Conservation (phyloP, 2,797 vertebrate genomes). For the Sebastiscus albofasciatus region DNA sequence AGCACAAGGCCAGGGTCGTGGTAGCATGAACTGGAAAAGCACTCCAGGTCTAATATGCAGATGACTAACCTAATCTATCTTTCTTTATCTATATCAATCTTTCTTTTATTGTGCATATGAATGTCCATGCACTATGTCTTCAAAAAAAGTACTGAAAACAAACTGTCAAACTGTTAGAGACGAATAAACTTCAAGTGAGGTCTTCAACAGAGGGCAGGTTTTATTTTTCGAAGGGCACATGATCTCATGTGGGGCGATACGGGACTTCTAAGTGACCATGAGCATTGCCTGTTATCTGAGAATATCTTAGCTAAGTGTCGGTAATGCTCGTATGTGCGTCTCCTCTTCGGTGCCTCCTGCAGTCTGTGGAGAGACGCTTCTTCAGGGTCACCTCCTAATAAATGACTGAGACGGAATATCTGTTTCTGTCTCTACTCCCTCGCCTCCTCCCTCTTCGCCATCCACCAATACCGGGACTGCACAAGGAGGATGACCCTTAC, state of each 20-base stretch:
- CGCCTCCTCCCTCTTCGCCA: not conserved
- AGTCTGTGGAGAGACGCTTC: constrained; percentile 33
- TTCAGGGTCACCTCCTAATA: constrained; percentile 69
- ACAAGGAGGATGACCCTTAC: constrained; percentile 58
- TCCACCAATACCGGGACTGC: constrained; percentile 45
- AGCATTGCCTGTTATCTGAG: constrained; percentile 10
- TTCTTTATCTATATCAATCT: accelerated
- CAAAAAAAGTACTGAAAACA: not conserved
- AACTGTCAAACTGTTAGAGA: not conserved
- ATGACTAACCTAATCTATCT: not conserved
- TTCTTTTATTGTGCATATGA: not conserved
- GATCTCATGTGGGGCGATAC: constrained; percentile 4
- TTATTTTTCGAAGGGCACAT: constrained; percentile 7
- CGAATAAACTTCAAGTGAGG: not conserved
- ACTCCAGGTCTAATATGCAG: not conserved
- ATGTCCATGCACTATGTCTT: not conserved
- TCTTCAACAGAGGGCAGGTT: not conserved
- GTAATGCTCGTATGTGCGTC: constrained; percentile 25
- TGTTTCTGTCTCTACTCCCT: constrained; percentile 38
- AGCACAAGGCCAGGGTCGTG: not conserved
- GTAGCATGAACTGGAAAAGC: not conserved
- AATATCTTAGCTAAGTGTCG: constrained; percentile 14
- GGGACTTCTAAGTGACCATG: not conserved
- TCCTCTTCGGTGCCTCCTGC: constrained; percentile 36
- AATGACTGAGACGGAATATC: constrained; percentile 59